These are phyloP conservation scores for Cremastobaeus sp. DNA, from an alignment of 2,888 invertebrate species.

Conservation along the genomic window DNA sequence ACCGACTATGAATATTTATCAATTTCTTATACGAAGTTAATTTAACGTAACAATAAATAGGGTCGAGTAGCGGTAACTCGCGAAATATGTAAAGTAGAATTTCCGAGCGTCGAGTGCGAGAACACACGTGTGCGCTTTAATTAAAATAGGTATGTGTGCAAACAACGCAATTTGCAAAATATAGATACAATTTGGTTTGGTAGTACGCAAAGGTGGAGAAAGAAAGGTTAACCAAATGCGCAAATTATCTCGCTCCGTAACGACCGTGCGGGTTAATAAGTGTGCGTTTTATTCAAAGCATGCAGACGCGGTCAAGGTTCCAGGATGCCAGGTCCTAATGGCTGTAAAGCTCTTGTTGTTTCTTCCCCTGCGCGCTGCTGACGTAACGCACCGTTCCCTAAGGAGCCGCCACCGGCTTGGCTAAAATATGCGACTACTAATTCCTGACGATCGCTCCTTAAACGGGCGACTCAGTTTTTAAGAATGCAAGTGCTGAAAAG, in stretches of 20 bases:
- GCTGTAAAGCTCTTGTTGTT: constrained; percentile 42
- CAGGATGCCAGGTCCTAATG: constrained; percentile 52
- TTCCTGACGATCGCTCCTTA: constrained; percentile 59
- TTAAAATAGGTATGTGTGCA: constrained; percentile 36
- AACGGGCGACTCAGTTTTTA: constrained; percentile 52
- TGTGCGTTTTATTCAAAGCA: constrained; percentile 46
- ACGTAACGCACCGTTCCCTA: constrained; percentile 42
- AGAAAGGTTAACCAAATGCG: constrained; percentile 53
- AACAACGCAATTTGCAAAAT: constrained; percentile 50
- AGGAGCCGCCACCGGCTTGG: constrained; percentile 37
- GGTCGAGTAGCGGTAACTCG: constrained; percentile 19
- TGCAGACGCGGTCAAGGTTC: constrained; percentile 58
- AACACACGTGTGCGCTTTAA: constrained; percentile 39
- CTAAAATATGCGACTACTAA: constrained; percentile 61
- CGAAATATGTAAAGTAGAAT: constrained; percentile 31
- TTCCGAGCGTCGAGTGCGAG: neutral
- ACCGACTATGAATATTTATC: constrained; percentile 51
- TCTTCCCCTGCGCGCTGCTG: constrained; percentile 23
- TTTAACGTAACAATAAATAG: constrained; percentile 39
- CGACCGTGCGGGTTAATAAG: constrained; percentile 45
- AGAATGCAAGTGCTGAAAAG: constrained; percentile 38
- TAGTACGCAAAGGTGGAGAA: constrained; percentile 1
- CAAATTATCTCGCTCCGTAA: constrained; percentile 39
- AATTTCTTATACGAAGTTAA: constrained; percentile 34
- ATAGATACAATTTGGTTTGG: constrained; percentile 25